These are phyloP conservation scores for Caenorhabditis wallacei DNA, from an alignment of 2,888 invertebrate genomes.

Conservation along the genomic window DNA sequence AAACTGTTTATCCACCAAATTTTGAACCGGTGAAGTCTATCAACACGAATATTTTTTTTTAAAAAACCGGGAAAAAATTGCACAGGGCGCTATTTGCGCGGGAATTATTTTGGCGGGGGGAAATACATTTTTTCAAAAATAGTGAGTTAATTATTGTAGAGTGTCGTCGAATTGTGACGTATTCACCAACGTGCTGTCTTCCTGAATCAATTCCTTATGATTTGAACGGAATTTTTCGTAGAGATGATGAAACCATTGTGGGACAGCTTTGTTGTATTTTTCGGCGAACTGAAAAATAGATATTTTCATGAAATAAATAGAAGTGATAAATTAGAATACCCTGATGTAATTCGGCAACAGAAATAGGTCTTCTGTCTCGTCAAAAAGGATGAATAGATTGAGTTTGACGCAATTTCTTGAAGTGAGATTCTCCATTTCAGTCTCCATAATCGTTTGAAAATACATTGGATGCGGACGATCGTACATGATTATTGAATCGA, in stretches of 20 bases:
- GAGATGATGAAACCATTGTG: conserved; percentile 16
- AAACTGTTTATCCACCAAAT: too few species aligned
- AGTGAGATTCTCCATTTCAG: conserved; percentile 34
- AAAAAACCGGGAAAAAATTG: too few species aligned
- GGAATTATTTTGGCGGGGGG: too few species aligned
- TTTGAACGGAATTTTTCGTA: background rate
- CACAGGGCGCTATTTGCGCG: too few species aligned
- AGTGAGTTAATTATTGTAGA: too few species aligned
- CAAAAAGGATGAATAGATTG: conserved; percentile 45
- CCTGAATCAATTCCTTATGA: background rate
- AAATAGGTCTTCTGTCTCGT: conserved; percentile 20
- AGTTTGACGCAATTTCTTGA: conserved; percentile 34
- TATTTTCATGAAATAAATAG: background rate
- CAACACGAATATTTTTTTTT: too few species aligned
- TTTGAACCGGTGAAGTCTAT: too few species aligned
- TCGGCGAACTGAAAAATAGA: conserved; percentile 24
- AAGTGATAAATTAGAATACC: background rate
- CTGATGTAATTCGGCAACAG: conserved; percentile 12
- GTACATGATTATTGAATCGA: conserved; percentile 55
- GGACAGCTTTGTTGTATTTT: conserved; percentile 26
- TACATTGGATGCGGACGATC: conserved; percentile 33
- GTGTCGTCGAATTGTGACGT: background rate
- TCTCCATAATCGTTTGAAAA: conserved; percentile 47
- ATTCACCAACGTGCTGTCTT: background rate
- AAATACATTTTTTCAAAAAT: too few species aligned